phyloP scores from a whole-genome alignment of 2,113 vertebrate genomes.

The Platycercus adscitus region DNA sequence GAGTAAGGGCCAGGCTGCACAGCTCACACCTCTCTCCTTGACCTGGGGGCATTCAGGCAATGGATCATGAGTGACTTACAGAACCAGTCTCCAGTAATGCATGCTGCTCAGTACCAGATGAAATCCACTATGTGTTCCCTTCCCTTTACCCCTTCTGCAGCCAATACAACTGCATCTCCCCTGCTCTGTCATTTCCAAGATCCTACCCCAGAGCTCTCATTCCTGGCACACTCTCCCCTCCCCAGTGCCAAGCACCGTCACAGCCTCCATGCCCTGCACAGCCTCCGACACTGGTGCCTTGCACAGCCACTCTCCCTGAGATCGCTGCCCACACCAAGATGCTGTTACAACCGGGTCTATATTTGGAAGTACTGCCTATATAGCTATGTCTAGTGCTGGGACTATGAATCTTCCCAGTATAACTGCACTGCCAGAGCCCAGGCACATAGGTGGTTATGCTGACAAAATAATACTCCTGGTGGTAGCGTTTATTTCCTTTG shows the following conservation, averaged over 20 bases:
- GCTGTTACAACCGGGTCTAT: fast-evolving
- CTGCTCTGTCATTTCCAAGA: neutral
- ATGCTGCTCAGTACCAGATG: slow-evolving; percentile 26
- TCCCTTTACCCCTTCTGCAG: neutral
- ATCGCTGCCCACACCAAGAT: neutral
- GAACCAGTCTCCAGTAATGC: slow-evolving; percentile 28
- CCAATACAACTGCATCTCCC: neutral
- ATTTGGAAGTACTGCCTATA: neutral
- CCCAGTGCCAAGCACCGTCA: neutral
- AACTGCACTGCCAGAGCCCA: neutral
- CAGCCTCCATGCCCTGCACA: neutral
- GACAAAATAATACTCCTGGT: neutral
- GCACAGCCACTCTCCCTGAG: fast-evolving
- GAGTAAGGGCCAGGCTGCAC: neutral
- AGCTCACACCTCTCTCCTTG: neutral
- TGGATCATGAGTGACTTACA: slow-evolving; percentile 32
- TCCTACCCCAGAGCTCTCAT: neutral
- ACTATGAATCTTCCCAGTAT: neutral
- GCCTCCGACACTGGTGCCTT: neutral
- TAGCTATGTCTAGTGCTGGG: neutral
- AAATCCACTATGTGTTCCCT: slow-evolving; percentile 23
- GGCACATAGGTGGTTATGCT: neutral
- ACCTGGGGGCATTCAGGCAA: neutral
- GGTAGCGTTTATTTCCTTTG: neutral
- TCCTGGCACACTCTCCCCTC: neutral